These are phyloP conservation scores for Physeter macrocephalus DNA, from an alignment of 2,113 vertebrate genomes.

Conservation along the genomic window DNA sequence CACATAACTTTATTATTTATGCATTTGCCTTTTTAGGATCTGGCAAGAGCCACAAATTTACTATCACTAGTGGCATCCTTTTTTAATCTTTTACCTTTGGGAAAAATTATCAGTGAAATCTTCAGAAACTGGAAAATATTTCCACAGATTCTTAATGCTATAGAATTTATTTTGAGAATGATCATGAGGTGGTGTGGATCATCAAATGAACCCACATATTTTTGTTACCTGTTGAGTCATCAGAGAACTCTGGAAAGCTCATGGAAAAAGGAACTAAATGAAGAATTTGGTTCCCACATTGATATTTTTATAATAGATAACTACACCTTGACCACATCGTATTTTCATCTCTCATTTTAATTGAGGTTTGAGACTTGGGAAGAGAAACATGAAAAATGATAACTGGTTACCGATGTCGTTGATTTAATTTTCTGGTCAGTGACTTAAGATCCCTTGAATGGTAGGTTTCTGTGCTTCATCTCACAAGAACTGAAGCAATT, in stretches of 20 bases:
- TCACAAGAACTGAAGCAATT: conserved; percentile 1
- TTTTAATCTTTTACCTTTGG: background rate
- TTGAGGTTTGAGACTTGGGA: background rate
- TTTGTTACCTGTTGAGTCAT: background rate
- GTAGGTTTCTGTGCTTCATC: background rate
- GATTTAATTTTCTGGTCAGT: background rate
- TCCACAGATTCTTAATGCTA: background rate
- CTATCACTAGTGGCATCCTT: background rate
- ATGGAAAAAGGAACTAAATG: background rate
- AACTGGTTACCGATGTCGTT: background rate
- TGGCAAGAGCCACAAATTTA: background rate
- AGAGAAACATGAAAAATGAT: background rate
- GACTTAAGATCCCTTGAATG: background rate
- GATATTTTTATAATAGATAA: background rate
- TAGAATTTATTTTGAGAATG: conserved; percentile 19
- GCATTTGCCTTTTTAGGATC: background rate
- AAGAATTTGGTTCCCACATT: background rate
- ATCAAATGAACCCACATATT: background rate
- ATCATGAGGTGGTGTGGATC: background rate
- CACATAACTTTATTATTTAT: background rate
- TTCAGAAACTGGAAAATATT: conserved; percentile 39
- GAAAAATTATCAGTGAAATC: background rate
- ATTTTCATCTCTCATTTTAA: conserved; percentile 9
- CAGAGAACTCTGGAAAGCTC: background rate
- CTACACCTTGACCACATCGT: background rate